Evolutionary conservation across 1,140 invertebrate species (phyloP), one percentile per base, ranked within the genome.

Genomic region (Orussus abietinus): DNA sequence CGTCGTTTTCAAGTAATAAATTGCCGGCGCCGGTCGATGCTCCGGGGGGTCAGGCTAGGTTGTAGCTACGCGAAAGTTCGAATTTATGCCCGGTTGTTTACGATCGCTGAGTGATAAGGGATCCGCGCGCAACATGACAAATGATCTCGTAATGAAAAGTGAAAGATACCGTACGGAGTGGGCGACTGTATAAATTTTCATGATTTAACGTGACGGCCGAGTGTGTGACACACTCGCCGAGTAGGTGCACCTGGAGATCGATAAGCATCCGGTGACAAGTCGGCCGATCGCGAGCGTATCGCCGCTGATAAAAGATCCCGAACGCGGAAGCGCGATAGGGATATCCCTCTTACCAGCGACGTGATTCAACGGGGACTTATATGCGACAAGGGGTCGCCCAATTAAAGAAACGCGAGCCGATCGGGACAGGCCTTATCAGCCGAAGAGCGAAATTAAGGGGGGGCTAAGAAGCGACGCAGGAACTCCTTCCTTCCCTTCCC

Each of bases 61-160:
- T n/a, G n/a, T n/a, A n/a, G n/a, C n/a, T 72, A 66, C 68, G 62
- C 63, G 68, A 74, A 74, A 74, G 69, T 74, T 74, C 61, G 56
- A 72, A 74, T 74, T 74, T 72, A 72, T 74, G 68, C 63, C 53
- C 57, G 64, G 71, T 74, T 74, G 71, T 74, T 74, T 74, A 72
- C 72, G 69, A 72, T 72, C 63, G 66, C 51, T 59, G 53, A 71
- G 64, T 71, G 71, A 74, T 72, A 74, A 74, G 69, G 66, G 69
- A 72, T 72, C 68, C 65, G 58, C 62, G 62, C n/a, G 40, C 59
- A 58, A 57, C 61, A 70, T 74, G 71, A 74, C 71, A 71, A 72
- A 74, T 72, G 69, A 74, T 72, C 62, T 63, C 62, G 61, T 74
- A 74, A 74, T 74, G 71, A 74, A 74, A 74, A 74, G 69, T 72